Evolutionary conservation across 2,888 invertebrate genomes (phyloP), one percentile per base, ranked within the genome.

Genomic region (Artemia sinica): DNA sequence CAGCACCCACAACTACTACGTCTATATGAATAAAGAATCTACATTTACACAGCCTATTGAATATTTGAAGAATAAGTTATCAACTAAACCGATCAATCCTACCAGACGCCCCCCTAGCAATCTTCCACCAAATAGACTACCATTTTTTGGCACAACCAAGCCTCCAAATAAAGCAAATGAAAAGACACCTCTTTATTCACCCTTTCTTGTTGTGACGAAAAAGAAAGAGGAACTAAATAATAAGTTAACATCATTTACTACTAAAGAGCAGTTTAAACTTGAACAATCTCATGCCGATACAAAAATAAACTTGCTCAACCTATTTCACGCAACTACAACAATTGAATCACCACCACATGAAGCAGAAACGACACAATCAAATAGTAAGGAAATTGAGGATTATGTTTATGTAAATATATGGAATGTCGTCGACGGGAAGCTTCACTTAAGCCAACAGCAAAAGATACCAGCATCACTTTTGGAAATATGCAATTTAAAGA

Each of bases 341-440:
- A 41, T 49, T 13, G 67, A 11, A 28, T 67, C 67, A 18, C 11
- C 13, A 50, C 10, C 69, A 41, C 49, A 12, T 49, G 28, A 14
- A 12, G 50, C 10, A 66, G 50, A 7, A 66, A 11, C 50, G 8
- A 13, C 18, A 49, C 66, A 1, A 49, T n/a, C 50, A 6, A 18
- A 14, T 6, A 18, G 8, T 7, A 49, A 70, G 14, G 18, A 65
- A 41, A 63, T 52, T 14, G 48, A 18, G 49, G 28, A 66, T 66
- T 68, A 51, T 18, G 70, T 70, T n/a, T 49, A 68, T 50, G 68
- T 70, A n/a, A 70, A 70, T 28, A 50, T 70, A 14, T 70, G 70
- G 70, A 70, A 70, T 58, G 66, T 68, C 58, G 49, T 70, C 51
- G 41, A 52, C 8, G 70, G 70, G 2, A 63, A 70, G 68, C 50